Base-by-base conservation (phyloP, 2,797 vertebrate genomes). In the Heteromormyrus szaboi region DNA sequence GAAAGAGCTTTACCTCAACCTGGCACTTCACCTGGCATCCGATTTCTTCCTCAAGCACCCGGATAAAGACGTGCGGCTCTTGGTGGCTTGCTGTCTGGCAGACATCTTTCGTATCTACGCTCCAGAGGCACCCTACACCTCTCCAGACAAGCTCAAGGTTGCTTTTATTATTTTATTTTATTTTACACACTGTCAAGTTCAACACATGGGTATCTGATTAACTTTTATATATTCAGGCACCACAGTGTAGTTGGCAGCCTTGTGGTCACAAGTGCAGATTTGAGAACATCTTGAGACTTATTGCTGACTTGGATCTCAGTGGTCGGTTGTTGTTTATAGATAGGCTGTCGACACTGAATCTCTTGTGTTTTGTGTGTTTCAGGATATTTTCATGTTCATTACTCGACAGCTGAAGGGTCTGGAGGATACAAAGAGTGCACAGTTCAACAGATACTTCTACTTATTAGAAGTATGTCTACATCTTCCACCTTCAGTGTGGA, bases 331-430 rank as follows among this genome's bases (percentile, higher is more conserved):
- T 86, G 50, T 86, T 54, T 53, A 17, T 9, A 54, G 11, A 29
- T 1, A 33, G 25, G 14, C 14, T 89, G 0, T 76, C 48, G 44
- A 62, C 84, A 17, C 59, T 76, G 1, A 0, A 86, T 93, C 84
- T 84, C 89, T 88, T 6, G 85, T n/a, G 85, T n/a, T 84, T 48
- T 91, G 89, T 53, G 29, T 90, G 91, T 92, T 93, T 59, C 90
- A 99, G 98, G 98, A 99, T 95, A 99, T 99, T 95, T 99, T 99
- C 94, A 99, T 99, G 98, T 99, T 99, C 92, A 99, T 99, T 95
- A 99, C 98, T 91, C 96, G 98, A 90, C 98, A 99, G 89, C 96
- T 99, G 37, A 99, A 99, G 93, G 98, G 98, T 89, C 95, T 99
- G 89, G 98, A 99, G 93, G 98, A 99, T 91, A 99, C 98, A 50